phyloP scores from a whole-genome alignment of 2,113 vertebrate genomes.

The Fukomys damarensis region DNA sequence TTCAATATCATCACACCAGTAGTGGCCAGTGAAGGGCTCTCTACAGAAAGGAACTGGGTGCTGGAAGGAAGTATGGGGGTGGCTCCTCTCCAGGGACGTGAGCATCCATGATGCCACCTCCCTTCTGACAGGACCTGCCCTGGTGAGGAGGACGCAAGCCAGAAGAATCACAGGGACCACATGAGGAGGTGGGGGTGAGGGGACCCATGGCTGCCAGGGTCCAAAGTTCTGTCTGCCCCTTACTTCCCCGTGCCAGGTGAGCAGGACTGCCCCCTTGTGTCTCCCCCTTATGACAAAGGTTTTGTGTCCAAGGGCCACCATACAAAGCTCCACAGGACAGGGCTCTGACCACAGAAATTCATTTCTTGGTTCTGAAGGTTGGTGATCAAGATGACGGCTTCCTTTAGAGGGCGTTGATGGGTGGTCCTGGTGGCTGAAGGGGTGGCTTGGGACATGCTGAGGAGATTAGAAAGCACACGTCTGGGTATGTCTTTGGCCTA shows the following conservation, averaged over 20 bases:
- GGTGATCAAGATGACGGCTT: background rate
- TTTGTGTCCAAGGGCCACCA: no score
- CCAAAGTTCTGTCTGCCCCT: no score
- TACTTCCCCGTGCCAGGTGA: background rate
- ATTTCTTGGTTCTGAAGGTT: no score
- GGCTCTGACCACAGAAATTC: background rate
- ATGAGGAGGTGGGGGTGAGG: fast-evolving
- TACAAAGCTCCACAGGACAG: background rate
- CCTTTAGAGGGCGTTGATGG: background rate
- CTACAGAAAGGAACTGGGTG: no score
- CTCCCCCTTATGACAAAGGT: background rate
- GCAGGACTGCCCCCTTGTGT: background rate
- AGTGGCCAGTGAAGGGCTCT: background rate
- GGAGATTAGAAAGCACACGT: background rate
- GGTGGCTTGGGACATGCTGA: background rate
- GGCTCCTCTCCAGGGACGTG: background rate
- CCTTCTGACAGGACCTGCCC: no score
- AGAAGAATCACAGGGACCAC: background rate
- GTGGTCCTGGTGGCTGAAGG: background rate
- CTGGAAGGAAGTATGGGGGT: background rate
- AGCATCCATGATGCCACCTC: background rate
- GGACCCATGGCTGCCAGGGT: background rate
- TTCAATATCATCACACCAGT: background rate
- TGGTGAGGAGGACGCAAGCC: background rate
- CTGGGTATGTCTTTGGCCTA: background rate